A percentile compares a stretch with the other conserved stretches of the same genome.
These are phyloP conservation scores for Ceuthmochares aereus DNA, from an alignment of 2,113 vertebrate genomes.

Conservation along the genomic window DNA sequence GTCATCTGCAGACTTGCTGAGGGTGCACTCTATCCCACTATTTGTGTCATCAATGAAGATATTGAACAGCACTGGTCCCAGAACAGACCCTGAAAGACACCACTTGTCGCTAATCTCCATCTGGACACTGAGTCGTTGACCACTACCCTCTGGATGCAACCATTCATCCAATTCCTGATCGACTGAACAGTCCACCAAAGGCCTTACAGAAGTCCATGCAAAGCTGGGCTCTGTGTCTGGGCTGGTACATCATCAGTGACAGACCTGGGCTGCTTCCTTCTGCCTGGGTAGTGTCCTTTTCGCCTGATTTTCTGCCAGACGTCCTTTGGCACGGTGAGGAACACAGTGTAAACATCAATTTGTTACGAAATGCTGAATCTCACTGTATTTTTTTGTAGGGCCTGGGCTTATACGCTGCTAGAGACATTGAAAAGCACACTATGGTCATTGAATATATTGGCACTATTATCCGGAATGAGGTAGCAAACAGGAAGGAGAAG, in stretches of 20 bases:
- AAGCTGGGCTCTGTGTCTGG: background rate
- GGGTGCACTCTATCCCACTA: too few species aligned
- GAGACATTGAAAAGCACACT: constrained; percentile 98
- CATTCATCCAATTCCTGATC: too few species aligned
- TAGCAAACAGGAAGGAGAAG: constrained; percentile 95
- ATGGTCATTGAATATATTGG: constrained; percentile 99
- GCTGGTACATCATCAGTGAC: fast-evolving
- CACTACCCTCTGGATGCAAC: too few species aligned
- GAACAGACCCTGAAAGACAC: too few species aligned
- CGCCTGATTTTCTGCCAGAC: background rate
- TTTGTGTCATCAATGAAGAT: too few species aligned
- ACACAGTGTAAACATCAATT: fast-evolving
- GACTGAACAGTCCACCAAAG: too few species aligned
- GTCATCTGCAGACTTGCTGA: too few species aligned
- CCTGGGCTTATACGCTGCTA: constrained; percentile 94
- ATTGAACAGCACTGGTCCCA: too few species aligned
- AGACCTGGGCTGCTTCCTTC: background rate
- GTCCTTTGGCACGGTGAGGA: background rate
- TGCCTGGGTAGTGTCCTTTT: background rate
- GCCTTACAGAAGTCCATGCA: too few species aligned
- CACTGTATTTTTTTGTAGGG: constrained; percentile 74
- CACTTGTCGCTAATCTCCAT: too few species aligned
- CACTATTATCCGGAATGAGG: constrained; percentile 95
- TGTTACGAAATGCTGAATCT: background rate
- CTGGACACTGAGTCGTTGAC: too few species aligned